Percentiles rank a stretch among this genome's conserved stretches.
Conservation (phyloP, 2,888 invertebrate genomes). For the Andrena camellia region DNA sequence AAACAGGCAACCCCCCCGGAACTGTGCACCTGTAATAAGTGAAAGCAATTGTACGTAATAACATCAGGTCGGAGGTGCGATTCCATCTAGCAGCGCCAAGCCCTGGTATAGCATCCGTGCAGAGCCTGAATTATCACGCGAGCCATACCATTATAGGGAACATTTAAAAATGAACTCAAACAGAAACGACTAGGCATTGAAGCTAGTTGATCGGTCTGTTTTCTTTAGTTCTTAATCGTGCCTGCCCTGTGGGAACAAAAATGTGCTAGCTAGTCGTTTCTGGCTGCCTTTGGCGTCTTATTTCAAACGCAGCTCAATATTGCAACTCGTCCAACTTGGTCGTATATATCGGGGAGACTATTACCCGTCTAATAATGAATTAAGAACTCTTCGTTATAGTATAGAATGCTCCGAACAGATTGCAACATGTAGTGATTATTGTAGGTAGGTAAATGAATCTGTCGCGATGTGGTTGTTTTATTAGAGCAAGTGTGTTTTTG, state of each 20-base stretch:
- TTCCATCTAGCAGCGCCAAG: conserved; percentile 70
- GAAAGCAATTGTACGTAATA: conserved; percentile 74
- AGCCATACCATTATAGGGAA: conserved; percentile 27
- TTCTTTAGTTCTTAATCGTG: background rate
- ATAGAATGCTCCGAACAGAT: too few relatives aligned
- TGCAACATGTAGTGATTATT: too few relatives aligned
- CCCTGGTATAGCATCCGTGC: conserved; percentile 65
- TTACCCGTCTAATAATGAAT: too few relatives aligned
- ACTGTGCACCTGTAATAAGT: conserved; percentile 70
- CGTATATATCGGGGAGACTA: too few relatives aligned
- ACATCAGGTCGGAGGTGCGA: conserved; percentile 68
- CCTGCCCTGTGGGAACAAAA: background rate
- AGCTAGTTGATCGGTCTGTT: background rate
- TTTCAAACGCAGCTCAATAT: too few relatives aligned
- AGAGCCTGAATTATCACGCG: conserved; percentile 68
- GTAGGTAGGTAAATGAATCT: too few relatives aligned
- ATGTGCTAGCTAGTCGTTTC: background rate
- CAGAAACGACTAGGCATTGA: background rate
- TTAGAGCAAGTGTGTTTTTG: background rate
- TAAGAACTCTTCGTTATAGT: too few relatives aligned
- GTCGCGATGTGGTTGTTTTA: too few relatives aligned
- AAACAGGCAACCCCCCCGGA: conserved; percentile 29
- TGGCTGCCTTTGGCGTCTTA: too few relatives aligned
- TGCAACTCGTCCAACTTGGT: too few relatives aligned
- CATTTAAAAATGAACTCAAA: conserved; percentile 29